Percentiles rank a stretch among this genome's conserved stretches.
Evolutionary conservation across 2,113 vertebrate species (phyloP).

Genomic region (Anhinga anhinga): DNA sequence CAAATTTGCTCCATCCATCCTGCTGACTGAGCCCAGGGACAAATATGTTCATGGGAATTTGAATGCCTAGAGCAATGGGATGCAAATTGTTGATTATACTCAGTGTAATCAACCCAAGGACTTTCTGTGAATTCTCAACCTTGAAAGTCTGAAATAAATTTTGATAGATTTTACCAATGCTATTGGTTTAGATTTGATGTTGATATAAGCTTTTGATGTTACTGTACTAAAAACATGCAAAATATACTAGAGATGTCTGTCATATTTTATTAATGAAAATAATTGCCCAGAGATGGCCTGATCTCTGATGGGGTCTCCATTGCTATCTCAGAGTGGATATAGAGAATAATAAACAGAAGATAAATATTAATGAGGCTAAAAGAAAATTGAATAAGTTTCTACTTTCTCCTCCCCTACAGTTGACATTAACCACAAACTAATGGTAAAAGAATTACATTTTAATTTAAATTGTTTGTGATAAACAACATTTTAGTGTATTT

Average conservation of each 20-base stretch:
- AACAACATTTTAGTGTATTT: neutral
- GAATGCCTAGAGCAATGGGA: neutral
- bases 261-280: slow-evolving; percentile 7
- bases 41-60: neutral
- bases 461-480: neutral
- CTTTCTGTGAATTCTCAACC: neutral
- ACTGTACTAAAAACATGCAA: neutral
- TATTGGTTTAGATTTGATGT: neutral
- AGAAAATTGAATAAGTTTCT: neutral
- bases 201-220: neutral
- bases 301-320: neutral
- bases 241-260: neutral
- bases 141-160: neutral
- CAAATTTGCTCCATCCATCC: neutral
- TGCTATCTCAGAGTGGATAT: neutral
- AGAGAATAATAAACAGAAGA: neutral
- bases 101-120: neutral
- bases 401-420: neutral
- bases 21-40: neutral
- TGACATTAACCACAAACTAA: neutral
- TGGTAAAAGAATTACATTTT: neutral
- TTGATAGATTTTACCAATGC: neutral
- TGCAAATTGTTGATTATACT: neutral
- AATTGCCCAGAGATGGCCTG: neutral
- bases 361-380: neutral